phyloP scores from a whole-genome alignment of 2,797 vertebrate genomes.

The Chelonia mydas region DNA sequence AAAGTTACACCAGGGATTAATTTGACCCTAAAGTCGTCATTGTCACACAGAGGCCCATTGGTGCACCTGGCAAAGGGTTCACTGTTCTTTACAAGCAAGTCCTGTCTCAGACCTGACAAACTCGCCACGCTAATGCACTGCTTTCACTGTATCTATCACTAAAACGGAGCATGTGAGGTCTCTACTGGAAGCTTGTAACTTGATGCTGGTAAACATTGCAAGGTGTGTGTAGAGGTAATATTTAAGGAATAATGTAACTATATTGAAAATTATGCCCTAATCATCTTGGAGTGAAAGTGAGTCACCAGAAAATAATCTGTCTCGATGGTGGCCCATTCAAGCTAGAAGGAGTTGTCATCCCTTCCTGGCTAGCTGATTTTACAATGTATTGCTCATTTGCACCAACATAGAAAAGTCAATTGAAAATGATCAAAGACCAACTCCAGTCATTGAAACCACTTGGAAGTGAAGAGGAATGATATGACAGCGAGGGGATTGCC shows the following conservation, averaged over 20 bases:
- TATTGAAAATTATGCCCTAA: no score
- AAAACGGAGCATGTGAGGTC: no score
- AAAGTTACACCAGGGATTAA: constrained; percentile 70
- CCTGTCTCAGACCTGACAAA: background rate
- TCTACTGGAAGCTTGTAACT: no score
- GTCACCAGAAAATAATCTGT: no score
- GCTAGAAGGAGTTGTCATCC: background rate
- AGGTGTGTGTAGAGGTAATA: no score
- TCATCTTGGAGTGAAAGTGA: no score
- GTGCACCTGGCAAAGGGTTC: background rate
- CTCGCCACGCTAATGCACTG: no score
- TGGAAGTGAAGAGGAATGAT: background rate
- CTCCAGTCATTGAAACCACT: background rate
- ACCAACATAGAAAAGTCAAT: background rate
- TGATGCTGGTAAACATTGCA: no score
- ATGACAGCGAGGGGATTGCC: background rate
- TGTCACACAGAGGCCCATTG: background rate
- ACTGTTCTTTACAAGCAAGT: background rate
- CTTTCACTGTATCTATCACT: no score
- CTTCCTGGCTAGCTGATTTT: background rate
- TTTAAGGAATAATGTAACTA: no score
- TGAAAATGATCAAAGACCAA: background rate
- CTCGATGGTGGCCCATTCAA: background rate
- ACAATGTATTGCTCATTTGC: background rate
- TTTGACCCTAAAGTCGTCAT: constrained; percentile 53